These are phyloP conservation scores for Microtus richardsoni DNA, from an alignment of 2,113 vertebrate genomes.

Conservation along the genomic window DNA sequence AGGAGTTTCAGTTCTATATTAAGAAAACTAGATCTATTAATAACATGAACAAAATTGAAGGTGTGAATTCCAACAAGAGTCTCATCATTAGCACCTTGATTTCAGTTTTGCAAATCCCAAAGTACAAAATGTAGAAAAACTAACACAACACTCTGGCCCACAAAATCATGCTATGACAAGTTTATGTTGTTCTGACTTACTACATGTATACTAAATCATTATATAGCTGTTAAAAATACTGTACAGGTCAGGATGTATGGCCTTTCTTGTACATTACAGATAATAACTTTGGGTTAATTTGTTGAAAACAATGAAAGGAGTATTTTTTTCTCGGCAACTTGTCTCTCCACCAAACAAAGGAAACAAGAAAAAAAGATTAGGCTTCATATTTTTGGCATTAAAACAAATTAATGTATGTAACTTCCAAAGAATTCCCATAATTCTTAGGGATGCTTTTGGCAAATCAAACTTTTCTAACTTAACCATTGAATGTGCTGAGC, in stretches of 20 bases:
- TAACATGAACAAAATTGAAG: neutral
- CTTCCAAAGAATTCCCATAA: neutral
- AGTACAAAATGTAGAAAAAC: neutral
- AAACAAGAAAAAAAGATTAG: neutral
- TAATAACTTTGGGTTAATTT: neutral
- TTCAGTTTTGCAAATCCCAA: neutral
- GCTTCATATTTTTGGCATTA: neutral
- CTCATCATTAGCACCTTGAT: neutral
- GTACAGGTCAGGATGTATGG: neutral
- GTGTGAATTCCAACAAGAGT: neutral
- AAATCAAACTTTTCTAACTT: too few species aligned
- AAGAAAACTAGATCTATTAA: neutral
- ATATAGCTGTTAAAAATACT: neutral
- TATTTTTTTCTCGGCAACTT: neutral
- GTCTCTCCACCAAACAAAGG: neutral
- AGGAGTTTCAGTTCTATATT: neutral
- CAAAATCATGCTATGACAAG: neutral
- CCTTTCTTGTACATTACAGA: neutral
- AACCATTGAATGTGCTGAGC: too few species aligned
- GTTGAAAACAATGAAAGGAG: neutral
- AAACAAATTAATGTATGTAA: neutral
- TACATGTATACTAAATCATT: neutral
- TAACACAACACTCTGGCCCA: neutral
- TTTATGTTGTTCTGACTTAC: neutral
- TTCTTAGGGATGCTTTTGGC: too few species aligned